These are phyloP conservation scores for Trichogramma pretiosum DNA, from an alignment of 1,140 invertebrate species.

Conservation along the genomic window DNA sequence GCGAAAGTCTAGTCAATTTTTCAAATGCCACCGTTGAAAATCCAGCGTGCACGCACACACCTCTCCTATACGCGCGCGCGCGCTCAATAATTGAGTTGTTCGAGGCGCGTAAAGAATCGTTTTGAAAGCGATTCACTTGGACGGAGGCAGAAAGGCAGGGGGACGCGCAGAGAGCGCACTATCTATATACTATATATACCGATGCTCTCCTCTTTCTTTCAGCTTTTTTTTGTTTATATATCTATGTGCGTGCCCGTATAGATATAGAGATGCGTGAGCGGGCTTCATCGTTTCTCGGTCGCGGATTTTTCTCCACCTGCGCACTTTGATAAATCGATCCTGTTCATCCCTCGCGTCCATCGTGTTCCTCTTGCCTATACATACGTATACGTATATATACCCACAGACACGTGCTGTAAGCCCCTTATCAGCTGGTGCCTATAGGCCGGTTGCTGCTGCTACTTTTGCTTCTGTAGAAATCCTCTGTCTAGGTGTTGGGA, in stretches of 20 bases:
- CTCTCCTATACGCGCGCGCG: neutral
- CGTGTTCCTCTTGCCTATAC: constrained; percentile 22
- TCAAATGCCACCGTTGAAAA: too few relatives aligned
- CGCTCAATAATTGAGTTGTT: constrained; percentile 11
- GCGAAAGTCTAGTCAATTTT: too few relatives aligned
- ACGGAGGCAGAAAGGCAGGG: constrained; percentile 13
- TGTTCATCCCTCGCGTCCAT: constrained; percentile 24
- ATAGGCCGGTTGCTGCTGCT: constrained; percentile 17
- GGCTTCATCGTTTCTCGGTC: constrained; percentile 26
- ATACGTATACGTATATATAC: too few relatives aligned
- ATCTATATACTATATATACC: too few relatives aligned
- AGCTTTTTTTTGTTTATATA: too few relatives aligned
- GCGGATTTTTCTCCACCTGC: constrained; percentile 31
- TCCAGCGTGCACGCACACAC: neutral
- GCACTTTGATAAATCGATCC: constrained; percentile 35
- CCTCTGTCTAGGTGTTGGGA: too few relatives aligned
- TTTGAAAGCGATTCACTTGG: constrained; percentile 7
- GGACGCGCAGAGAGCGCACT: too few relatives aligned
- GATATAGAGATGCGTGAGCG: constrained; percentile 9
- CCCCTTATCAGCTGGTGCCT: constrained; percentile 34
- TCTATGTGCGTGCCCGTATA: constrained; percentile 3
- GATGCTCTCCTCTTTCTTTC: too few relatives aligned
- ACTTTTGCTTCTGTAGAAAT: too few relatives aligned
- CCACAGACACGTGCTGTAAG: constrained; percentile 11
- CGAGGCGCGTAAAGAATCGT: neutral